Evolutionary conservation across 2,113 vertebrate genomes (phyloP).

Genomic region (Hemichromis elongatus): DNA sequence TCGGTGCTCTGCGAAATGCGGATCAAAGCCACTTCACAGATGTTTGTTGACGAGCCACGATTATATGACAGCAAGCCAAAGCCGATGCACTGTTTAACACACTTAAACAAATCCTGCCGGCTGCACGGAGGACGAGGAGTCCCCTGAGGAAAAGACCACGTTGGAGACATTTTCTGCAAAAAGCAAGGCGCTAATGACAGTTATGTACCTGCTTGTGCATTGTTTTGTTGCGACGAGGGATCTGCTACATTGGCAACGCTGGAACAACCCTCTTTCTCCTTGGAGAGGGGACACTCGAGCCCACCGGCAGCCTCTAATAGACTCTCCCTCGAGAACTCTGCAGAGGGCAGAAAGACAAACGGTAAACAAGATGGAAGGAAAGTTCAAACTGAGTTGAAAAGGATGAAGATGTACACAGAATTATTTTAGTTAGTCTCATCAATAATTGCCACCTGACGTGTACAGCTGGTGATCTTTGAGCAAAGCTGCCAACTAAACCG

Average conservation of each 20-base stretch:
- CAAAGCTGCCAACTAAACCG: background rate
- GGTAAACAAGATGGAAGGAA: background rate
- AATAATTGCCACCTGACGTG: conserved; percentile 29
- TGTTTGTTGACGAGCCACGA: conserved; percentile 29
- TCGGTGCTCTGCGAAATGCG: conserved; percentile 4
- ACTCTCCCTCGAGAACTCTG: conserved; percentile 73
- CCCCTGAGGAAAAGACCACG: background rate
- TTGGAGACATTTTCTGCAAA: background rate
- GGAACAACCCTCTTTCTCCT: conserved; percentile 44
- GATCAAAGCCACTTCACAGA: conserved; percentile 32
- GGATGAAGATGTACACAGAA: background rate
- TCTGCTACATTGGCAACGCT: conserved; percentile 32
- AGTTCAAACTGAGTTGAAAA: background rate
- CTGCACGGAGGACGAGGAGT: background rate
- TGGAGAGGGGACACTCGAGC: conserved; percentile 41
- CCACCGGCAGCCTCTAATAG: conserved; percentile 64
- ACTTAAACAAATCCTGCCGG: conserved; percentile 8
- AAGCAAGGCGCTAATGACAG: background rate
- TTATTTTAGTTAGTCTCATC: background rate
- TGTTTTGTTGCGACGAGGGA: conserved; percentile 41
- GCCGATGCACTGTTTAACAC: conserved; percentile 7
- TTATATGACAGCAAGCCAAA: conserved; percentile 17
- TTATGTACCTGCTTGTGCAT: conserved; percentile 55
- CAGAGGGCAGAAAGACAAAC: background rate
- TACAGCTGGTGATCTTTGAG: background rate